Conservation (phyloP, 1,140 invertebrate genomes). For the Tigriopus japonicus region DNA sequence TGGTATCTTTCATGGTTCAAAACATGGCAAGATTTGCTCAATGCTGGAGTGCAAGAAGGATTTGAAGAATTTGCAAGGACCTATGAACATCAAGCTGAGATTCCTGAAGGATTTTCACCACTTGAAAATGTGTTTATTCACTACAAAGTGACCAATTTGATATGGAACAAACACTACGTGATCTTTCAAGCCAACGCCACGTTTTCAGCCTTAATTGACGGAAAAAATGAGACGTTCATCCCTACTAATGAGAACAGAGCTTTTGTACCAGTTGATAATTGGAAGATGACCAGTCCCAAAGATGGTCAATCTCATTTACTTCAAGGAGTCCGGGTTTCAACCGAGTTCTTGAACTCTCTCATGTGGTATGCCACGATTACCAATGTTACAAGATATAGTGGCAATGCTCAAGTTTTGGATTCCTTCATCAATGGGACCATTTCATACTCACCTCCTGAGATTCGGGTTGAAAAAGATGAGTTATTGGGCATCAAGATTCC, state of each 20-base stretch:
- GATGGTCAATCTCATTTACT: constrained; percentile 8
- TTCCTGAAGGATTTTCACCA: not conserved
- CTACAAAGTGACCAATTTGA: constrained; percentile 2
- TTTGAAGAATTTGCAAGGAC: constrained; percentile 4
- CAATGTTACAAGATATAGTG: constrained; percentile 2
- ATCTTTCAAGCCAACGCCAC: not conserved
- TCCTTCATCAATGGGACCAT: constrained; percentile 9
- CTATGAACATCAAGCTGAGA: not conserved
- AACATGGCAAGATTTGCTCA: constrained; percentile 6
- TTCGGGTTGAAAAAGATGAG: not conserved
- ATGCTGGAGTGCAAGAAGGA: not conserved
- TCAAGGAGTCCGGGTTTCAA: constrained; percentile 4
- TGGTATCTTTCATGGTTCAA: constrained; percentile 10
- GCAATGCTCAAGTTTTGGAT: not conserved
- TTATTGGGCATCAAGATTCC: not conserved
- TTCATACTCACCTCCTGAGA: not conserved
- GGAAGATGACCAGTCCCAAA: not conserved
- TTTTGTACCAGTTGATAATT: not conserved
- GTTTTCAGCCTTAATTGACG: not conserved
- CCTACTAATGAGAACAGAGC: not conserved
- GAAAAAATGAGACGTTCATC: constrained; percentile 5
- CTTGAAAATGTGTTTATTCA: not conserved
- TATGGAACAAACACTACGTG: not conserved
- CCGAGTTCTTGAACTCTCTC: not conserved
- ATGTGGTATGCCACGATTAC: constrained; percentile 8